Evolutionary conservation across 1,140 invertebrate genomes (phyloP).

Genomic region (Elysia chlorotica): DNA sequence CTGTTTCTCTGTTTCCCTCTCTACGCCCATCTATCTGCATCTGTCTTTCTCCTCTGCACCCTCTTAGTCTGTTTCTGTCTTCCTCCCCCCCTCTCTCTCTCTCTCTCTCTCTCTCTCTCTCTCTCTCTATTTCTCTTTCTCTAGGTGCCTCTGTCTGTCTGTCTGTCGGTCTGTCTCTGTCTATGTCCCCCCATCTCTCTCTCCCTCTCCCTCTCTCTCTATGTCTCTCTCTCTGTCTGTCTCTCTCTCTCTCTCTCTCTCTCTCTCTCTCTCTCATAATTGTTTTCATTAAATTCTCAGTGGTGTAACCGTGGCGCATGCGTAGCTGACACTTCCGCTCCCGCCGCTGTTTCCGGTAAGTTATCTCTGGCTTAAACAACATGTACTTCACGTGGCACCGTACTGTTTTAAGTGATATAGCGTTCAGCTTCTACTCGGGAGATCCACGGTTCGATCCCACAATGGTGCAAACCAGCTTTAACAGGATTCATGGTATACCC

Average conservation of each 20-base stretch:
- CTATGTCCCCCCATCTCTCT: neutral
- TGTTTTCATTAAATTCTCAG: neutral
- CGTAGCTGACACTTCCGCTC: neutral
- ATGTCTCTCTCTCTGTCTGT: neutral
- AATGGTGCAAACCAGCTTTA: no score
- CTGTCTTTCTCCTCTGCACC: no score
- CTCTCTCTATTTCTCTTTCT: neutral
- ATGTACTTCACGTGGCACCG: no score
- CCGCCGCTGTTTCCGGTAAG: no score
- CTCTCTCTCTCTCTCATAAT: neutral
- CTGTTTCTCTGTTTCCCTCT: no score
- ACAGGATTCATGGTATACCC: no score
- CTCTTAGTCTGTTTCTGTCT: no score
- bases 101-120: no score
- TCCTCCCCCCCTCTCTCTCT: no score
- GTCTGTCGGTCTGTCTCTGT: neutral
- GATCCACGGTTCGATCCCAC: no score
- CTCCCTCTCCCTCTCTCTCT: neutral
- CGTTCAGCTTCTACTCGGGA: neutral
- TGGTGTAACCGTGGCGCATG: neutral
- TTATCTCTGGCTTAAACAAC: no score
- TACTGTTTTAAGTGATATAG: neutral
- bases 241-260: neutral
- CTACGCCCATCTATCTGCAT: no score
- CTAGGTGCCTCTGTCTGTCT: neutral